Conservation (phyloP, 2,888 invertebrate genomes). For the Tetheella fluctuosa region DNA sequence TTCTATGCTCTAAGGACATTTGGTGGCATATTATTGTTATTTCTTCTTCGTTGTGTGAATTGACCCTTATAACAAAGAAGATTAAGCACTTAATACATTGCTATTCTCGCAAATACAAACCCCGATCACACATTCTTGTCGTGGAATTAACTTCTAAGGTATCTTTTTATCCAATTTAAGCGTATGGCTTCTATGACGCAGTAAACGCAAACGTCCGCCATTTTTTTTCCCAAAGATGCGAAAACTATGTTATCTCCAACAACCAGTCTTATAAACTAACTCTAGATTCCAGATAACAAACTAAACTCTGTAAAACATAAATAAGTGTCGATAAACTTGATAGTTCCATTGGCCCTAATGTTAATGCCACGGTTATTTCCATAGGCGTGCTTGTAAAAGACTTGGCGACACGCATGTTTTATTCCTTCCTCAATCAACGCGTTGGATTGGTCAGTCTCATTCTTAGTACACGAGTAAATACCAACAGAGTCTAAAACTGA, state of each 20-base stretch:
- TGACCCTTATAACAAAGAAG: slow-evolving; percentile 2
- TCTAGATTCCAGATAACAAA: not conserved
- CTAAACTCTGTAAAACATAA: not conserved
- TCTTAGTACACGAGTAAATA: not conserved
- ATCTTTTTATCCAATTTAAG: slow-evolving; percentile 60
- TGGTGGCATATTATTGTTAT: not conserved
- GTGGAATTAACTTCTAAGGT: slow-evolving; percentile 50
- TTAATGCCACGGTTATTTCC: slow-evolving; percentile 28
- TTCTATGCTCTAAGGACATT: too few species aligned
- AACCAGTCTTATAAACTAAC: not conserved
- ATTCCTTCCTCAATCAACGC: slow-evolving; percentile 33
- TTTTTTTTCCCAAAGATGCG: not conserved
- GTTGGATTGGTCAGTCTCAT: slow-evolving; percentile 1
- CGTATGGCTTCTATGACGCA: slow-evolving; percentile 51
- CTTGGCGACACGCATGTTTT: slow-evolving; percentile 24
- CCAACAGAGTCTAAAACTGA: not conserved
- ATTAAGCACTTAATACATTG: slow-evolving; percentile 11
- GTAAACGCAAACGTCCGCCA: not conserved
- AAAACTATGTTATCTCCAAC: not conserved
- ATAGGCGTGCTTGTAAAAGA: slow-evolving; percentile 23
- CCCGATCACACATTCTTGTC: slow-evolving; percentile 31
- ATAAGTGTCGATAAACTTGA: slow-evolving; percentile 22
- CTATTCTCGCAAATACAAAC: slow-evolving; percentile 22
- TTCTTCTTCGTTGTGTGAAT: not conserved
- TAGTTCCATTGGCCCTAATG: slow-evolving; percentile 28